Evolutionary conservation across 1,140 invertebrate species (phyloP).

Genomic region (Zaprionus inermis): DNA sequence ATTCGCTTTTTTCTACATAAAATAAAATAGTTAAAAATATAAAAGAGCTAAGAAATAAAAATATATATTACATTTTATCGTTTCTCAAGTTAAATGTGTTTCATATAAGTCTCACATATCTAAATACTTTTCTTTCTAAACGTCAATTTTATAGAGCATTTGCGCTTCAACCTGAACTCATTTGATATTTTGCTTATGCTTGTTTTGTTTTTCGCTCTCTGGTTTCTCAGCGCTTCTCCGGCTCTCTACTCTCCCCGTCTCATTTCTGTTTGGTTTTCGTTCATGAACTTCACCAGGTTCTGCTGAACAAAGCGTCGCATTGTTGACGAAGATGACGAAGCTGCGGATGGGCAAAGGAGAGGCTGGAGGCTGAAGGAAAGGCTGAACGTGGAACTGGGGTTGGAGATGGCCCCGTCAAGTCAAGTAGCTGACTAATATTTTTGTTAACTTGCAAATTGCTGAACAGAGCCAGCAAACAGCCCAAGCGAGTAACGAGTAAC

Average conservation of each 20-base stretch:
- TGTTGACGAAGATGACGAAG: conserved; percentile 44
- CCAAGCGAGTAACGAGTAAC: neutral
- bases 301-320: conserved; percentile 60
- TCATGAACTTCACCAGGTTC: conserved; percentile 67
- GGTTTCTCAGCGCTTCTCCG: conserved; percentile 17
- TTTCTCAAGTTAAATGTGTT: no score
- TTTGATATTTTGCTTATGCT: conserved; percentile 10
- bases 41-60: no score
- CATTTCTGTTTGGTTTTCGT: conserved; percentile 43
- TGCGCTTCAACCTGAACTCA: neutral
- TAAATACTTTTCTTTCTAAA: no score
- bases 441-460: conserved; percentile 55
- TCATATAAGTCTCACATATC: no score
- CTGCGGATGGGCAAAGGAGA: neutral
- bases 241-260: neutral
- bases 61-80: no score
- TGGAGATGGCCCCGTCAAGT: conserved; percentile 8
- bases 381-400: conserved; percentile 16
- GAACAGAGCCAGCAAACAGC: conserved; percentile 17
- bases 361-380: neutral
- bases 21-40: no score
- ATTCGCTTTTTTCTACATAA: no score
- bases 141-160: conserved; percentile 19
- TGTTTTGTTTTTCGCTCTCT: conserved; percentile 41
- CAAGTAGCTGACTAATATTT: conserved; percentile 73